Evolutionary conservation across 2,797 vertebrate genomes (phyloP), one percentile per base, ranked within the genome.

Genomic region (Brachyalestes nurse): DNA sequence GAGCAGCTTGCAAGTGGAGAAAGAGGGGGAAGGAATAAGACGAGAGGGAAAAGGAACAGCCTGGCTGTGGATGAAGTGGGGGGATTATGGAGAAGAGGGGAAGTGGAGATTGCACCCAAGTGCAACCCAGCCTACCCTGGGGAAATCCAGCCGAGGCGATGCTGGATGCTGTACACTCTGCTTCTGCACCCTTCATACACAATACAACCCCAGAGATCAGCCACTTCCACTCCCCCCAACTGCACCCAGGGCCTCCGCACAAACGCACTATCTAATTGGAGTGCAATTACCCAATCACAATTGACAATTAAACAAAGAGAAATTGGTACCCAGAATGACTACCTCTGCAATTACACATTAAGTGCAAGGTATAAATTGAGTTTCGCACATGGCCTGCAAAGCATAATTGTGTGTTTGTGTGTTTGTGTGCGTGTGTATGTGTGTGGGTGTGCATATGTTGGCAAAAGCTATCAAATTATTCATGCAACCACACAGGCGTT

Each of bases 231-330:
- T 69, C 62, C 66, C 78, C 69, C 34, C 72, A 69, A 76, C 72
- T 67, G 66, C 81, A 77, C 84, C 77, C 78, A 42, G 62, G 17
- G 75, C 53, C 81, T 62, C 65, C 12, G 72, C 84, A 82, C 81
- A 84, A 77, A 85, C 55, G 79, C 78, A 69, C 62, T 75, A 82
- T 75, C 82, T 86, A 84, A 86, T 86, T 82, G 77, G 79, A 86
- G 82, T 73, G 82, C 85, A 89, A 89, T 88, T 89, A 87, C 78
- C 80, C 85, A 84, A 87, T 88, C 87, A 88, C 86, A 87, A 88
- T 87, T 85, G 87, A 83, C 85, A 87, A 88, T 87, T 87, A 87
- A 87, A 89, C 82, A 86, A 85, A 83, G 82, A 88, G 87, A 84
- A 84, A 86, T 86, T 85, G 82, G 76, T 84, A 86, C 79, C 80